Base-by-base conservation (phyloP, 1,140 invertebrate species). In the Lordiphosa collinella region DNA sequence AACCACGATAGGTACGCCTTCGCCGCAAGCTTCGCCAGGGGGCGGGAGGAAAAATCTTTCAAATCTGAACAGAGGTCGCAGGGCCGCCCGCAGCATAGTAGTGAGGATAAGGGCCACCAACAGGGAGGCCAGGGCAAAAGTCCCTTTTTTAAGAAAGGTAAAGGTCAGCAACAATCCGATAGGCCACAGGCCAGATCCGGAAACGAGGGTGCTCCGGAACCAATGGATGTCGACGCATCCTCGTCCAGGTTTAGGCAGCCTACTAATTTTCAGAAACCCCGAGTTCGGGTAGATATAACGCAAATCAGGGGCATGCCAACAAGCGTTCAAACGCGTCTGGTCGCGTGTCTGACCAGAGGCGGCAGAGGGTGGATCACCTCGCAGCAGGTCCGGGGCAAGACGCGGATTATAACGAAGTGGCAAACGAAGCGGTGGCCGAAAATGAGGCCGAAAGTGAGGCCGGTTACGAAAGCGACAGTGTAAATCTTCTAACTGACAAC, bases 1-100 rank as follows among this genome's bases (percentile, higher is more conserved):
- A 64, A 64, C 22, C 55, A 64, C 3, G 29, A 59, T 3, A 44
- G 48, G 9, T 46, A 36, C 16, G 11, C 14, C n/a, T 38, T 41
- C 6, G 16, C 16, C 2, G 38, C 38, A 9, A 41, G 22, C 8
- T 41, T n/a, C 10, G 38, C 16, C 9, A 41, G n/a, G 9, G 16
- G 14, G 4, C 18, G n/a, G 10, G 18, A 25, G 7, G 40, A 43
- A 5, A 43, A 25, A 11, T n/a, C 18, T 22, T 11, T 11, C 5
- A 41, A 22, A 11, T 11, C 11, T 11, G 16, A 3, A 6, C 10
- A n/a, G 22, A 11, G 10, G 4, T 6, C 16, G 1, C 16, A 18
- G 16, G 36, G 8, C 36, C 12, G 36, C 36, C 36, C 11, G 6
- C 36, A 37, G 12, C 13, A 11, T 6, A 4, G 18, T 4, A 3